A percentile compares a stretch with the other conserved stretches of the same genome.
Conservation (phyloP, 1,140 invertebrate genomes). For the Teleopsis dalmanni region DNA sequence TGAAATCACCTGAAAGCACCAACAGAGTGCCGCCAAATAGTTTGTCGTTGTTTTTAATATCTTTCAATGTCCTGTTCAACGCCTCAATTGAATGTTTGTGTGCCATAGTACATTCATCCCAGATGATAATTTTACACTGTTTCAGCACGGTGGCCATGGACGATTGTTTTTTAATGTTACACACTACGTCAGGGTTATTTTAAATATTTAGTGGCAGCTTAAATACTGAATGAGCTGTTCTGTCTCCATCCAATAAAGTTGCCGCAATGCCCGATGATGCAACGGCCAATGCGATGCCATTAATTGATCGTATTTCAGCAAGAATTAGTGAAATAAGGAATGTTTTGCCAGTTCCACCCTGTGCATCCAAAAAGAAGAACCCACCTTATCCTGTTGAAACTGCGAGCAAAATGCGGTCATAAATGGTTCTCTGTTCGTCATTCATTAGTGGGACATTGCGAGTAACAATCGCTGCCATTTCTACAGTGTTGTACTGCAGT, state of each 20-base stretch:
- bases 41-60: slow-evolving; percentile 21
- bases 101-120: slow-evolving; percentile 42
- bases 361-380: slow-evolving; percentile 4
- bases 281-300: slow-evolving; percentile 29
- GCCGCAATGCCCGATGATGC: slow-evolving; percentile 48
- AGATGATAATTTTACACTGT: slow-evolving; percentile 29
- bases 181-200: slow-evolving; percentile 27
- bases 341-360: slow-evolving; percentile 8
- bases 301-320: slow-evolving; percentile 14
- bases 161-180: slow-evolving; percentile 32
- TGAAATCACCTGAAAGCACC: slow-evolving; percentile 39
- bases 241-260: slow-evolving; percentile 46
- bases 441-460: slow-evolving; percentile 11
- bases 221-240: slow-evolving; percentile 49
- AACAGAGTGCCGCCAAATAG: slow-evolving; percentile 17
- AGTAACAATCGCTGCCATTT: slow-evolving; percentile 7
- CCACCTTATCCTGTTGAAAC: slow-evolving; percentile 9
- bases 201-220: slow-evolving; percentile 19
- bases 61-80: slow-evolving; percentile 38
- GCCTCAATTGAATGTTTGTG: slow-evolving; percentile 36
- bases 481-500: slow-evolving; percentile 19
- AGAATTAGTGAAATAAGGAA: slow-evolving; percentile 9
- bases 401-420: slow-evolving; percentile 14
- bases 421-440: slow-evolving; percentile 16
- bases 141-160: slow-evolving; percentile 27